Conservation (phyloP, 2,113 vertebrate species). For the Paradoxurus hermaphroditus region DNA sequence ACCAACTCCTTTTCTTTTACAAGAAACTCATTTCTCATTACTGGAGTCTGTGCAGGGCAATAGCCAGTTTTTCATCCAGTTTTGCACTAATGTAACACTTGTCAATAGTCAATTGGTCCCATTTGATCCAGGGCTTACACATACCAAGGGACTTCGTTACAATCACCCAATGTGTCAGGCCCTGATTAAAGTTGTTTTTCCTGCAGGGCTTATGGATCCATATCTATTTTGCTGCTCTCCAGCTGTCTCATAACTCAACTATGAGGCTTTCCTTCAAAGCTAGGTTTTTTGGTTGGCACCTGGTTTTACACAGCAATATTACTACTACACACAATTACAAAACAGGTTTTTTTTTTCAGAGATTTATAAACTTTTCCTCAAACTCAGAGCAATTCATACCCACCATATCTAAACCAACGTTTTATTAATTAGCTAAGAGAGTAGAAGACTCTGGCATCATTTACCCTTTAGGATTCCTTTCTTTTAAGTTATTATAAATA, state of each 20-base stretch:
- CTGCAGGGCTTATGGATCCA: constrained; percentile 49
- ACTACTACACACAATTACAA: neutral
- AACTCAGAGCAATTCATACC: neutral
- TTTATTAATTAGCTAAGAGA: constrained; percentile 44
- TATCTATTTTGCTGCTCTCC: constrained; percentile 64
- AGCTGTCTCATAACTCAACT: constrained; percentile 72
- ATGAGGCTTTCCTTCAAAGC: constrained; percentile 42
- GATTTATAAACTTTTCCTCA: constrained; percentile 19
- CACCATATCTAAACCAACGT: neutral
- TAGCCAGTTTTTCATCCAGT: constrained; percentile 50
- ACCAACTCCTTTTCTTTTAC: constrained; percentile 31
- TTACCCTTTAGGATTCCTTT: neutral
- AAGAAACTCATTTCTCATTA: constrained; percentile 38
- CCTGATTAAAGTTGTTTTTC: constrained; percentile 69
- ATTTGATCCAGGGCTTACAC: constrained; percentile 69
- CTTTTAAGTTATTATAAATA: neutral
- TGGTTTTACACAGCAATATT: neutral
- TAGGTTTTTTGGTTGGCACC: constrained; percentile 11
- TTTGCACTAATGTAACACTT: constrained; percentile 56
- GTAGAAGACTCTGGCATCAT: neutral
- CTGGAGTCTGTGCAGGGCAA: neutral
- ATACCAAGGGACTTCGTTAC: constrained; percentile 57
- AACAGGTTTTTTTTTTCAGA: constrained; percentile 8
- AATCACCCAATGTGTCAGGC: constrained; percentile 54
- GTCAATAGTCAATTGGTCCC: constrained; percentile 71